These are phyloP conservation scores for Schizopygopsis pylzovi DNA, from an alignment of 2,797 vertebrate genomes.

Conservation along the genomic window DNA sequence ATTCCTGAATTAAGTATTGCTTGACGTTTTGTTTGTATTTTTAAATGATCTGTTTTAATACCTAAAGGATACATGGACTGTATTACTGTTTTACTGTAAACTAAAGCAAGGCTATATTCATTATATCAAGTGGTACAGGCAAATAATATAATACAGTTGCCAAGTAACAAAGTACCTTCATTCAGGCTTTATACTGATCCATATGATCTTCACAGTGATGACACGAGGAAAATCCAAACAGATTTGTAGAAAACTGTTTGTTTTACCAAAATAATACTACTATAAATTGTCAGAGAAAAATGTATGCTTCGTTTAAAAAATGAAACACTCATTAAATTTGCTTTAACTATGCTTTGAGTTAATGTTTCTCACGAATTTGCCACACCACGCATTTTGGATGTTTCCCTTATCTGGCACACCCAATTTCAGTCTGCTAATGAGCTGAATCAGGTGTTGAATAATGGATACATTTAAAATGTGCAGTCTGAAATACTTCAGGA, in stretches of 20 bases:
- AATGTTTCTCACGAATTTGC: not conserved
- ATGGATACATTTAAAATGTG: not conserved
- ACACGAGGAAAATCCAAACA: not conserved
- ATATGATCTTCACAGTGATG: not conserved
- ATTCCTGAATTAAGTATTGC: not conserved
- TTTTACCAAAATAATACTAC: not conserved
- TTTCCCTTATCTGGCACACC: not conserved
- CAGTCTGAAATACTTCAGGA: not conserved
- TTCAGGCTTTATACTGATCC: not conserved
- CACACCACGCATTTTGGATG: not conserved
- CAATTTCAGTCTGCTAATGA: not conserved
- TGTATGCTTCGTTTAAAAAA: not conserved
- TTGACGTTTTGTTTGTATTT: not conserved
- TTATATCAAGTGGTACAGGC: not conserved
- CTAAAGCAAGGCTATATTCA: not conserved
- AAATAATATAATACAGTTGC: not conserved
- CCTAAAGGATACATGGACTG: not conserved
- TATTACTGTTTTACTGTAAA: not conserved
- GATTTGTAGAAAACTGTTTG: not conserved
- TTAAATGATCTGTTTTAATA: not conserved
- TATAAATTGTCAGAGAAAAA: not conserved
- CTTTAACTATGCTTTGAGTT: not conserved
- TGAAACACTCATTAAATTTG: not conserved
- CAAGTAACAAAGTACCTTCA: not conserved
- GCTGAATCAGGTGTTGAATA: constrained; percentile 14